Conservation (phyloP, 2,113 vertebrate species). For the Vicugna pacos region DNA sequence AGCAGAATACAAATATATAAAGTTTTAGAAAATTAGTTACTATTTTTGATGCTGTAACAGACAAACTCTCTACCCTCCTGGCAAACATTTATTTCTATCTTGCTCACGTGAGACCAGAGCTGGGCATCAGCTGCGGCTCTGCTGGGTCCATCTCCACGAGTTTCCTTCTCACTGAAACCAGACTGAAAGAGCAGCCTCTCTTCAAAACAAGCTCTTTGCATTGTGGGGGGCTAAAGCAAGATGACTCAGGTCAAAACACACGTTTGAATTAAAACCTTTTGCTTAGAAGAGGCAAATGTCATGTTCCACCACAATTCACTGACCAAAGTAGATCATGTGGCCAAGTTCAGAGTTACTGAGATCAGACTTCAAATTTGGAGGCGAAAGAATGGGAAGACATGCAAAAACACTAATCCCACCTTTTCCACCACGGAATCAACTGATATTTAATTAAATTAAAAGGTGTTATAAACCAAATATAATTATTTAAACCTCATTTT, state of each 20-base stretch:
- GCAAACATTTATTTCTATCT: not conserved
- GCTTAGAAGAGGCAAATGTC: not conserved
- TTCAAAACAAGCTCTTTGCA: not conserved
- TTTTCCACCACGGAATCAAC: not conserved
- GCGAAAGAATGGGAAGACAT: not conserved
- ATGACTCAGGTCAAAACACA: not conserved
- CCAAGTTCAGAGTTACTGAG: not conserved
- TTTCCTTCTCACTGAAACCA: constrained; percentile 4
- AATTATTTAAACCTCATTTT: not conserved
- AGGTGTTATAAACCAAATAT: not conserved
- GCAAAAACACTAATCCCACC: not conserved
- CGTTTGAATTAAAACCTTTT: not conserved
- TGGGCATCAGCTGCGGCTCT: not conserved
- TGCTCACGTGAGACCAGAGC: not conserved
- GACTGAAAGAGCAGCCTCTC: not conserved
- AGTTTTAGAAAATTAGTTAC: not conserved
- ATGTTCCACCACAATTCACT: not conserved
- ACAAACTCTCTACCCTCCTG: not conserved
- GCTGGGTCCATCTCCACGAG: not conserved
- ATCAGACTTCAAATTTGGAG: not conserved
- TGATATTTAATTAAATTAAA: constrained; percentile 16
- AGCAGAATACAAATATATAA: constrained; percentile 8
- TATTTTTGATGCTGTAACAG: not conserved
- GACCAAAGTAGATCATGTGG: not conserved
- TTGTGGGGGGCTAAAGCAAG: not conserved